These are phyloP conservation scores for Drosophila athabasca DNA, from an alignment of 1,140 invertebrate genomes.

Conservation along the genomic window DNA sequence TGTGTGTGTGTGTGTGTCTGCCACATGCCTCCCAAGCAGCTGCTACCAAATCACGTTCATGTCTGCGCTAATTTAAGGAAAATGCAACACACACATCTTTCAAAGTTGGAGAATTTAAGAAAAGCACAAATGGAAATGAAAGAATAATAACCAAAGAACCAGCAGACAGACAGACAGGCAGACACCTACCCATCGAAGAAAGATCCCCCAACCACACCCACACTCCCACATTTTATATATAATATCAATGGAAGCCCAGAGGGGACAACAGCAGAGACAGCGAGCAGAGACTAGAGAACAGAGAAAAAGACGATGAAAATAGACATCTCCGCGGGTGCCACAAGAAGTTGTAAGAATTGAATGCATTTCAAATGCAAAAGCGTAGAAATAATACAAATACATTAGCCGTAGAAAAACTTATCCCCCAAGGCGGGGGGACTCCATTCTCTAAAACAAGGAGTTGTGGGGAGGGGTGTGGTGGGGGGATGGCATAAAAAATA, in stretches of 20 bases:
- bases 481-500: conserved; percentile 43
- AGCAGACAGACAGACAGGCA: conserved; percentile 2
- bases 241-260: too few species aligned
- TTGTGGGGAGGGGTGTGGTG: not conserved
- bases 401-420: conserved; percentile 73
- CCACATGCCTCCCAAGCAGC: too few species aligned
- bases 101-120: too few species aligned
- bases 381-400: conserved; percentile 80
- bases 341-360: conserved; percentile 25
- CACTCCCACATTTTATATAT: too few species aligned
- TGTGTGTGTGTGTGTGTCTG: conserved; percentile 1
- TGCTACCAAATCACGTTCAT: conserved; percentile 39
- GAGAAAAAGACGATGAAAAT: not conserved
- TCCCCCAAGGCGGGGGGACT: not conserved
- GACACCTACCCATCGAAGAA: too few species aligned
- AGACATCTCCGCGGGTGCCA: conserved; percentile 1
- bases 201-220: too few species aligned
- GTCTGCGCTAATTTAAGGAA: conserved; percentile 57
- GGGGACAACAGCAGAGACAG: too few species aligned
- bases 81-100: too few species aligned
- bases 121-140: conserved; percentile 52
- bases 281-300: not conserved
- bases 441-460: not conserved
- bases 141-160: conserved; percentile 57
- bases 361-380: conserved; percentile 79